Evolutionary conservation across 1,140 invertebrate species (phyloP), one percentile per base, ranked within the genome.

Genomic region (Atta cephalotes): DNA sequence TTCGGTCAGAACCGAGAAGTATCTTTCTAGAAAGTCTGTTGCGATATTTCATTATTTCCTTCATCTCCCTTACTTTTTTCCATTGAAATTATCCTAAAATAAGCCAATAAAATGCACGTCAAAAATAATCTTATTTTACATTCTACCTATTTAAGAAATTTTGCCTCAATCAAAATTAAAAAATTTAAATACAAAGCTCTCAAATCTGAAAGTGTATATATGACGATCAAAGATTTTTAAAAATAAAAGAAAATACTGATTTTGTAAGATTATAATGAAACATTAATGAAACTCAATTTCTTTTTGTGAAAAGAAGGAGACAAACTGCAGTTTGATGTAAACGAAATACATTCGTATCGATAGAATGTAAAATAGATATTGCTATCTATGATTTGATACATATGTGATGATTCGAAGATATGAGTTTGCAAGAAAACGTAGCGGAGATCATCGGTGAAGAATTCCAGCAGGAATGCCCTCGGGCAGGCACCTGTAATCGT

Each of bases 401-500:
- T n/a, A 39, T 49, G 68, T 28, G 68, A 82, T 74, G 56, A 74
- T 74, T 82, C 25, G 49, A 77, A 9, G 79, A 70, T 80, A 66
- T 60, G 79, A 84, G 70, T 84, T 62, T 62, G 80, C 58, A 74
- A 87, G 86, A 84, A 76, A 78, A 74, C 72, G 78, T 62, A 63
- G 87, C 71, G 89, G 81, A 74, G 87, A 92, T 90, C 88, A 91
- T 90, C 89, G 87, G 66, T 91, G 87, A 91, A 87, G 91, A 91
- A 90, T 91, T 92, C 91, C 87, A 90, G 81, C 92, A 93, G 92
- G 93, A 94, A 94, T 94, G 93, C 93, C 91, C 92, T 92, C 90
- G 86, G 91, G 92, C 89, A 94, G 93, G 94, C 94, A 94, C 94
- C 94, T 94, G 94, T 94, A 94, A 94, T 93, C 92, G 90, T 90